Evolutionary conservation across 1,140 invertebrate genomes (phyloP), one percentile per base, ranked within the genome.

Genomic region (Heliconius eleuchia): DNA sequence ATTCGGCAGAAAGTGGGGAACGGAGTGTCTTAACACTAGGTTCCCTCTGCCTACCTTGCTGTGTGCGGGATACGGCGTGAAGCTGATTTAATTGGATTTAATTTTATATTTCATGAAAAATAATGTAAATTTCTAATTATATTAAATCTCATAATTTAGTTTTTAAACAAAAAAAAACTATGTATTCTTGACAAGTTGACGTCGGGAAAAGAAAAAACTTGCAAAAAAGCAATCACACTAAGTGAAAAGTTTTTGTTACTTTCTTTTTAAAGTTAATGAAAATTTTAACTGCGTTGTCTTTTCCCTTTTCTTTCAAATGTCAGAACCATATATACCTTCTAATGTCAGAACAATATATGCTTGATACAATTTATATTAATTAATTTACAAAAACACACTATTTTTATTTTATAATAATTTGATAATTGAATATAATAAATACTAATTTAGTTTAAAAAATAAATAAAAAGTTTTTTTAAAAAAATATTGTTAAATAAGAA

Each of bases 401-500:
- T 55, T 55, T n/a, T 7, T 7, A 19, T 60, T 9, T 60, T 60
- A 60, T 27, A 60, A 11, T 11, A 27, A 23, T 46, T 46, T 46
- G 5, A 37, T 37, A 37, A 7, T 37, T 37, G 6, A 46, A 46
- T 46, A 23, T 11, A 23, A 60, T 60, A 23, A 23, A 23, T 23
- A 23, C 23, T 23, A 23, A 23, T 23, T 23, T 23, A 23, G 23
- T 23, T 23, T 23, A 23, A 23, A 23, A 23, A 23, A 23, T 23
- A 23, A 23, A 57, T 23, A 52, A 7, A 3, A 3, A 52, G 19
- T 18, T 8, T 9, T 57, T 57, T 2, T 1, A 60, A 34, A 39
- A 71, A 76, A 77, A 77, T 23, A 76, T 80, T 80, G 27, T 42
- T 76, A 80, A 60, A 19, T 78, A 42, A 75, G 80, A 77, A 73